These are phyloP conservation scores for Cataglyphis livida DNA, from an alignment of 2,888 invertebrate species.

Conservation along the genomic window DNA sequence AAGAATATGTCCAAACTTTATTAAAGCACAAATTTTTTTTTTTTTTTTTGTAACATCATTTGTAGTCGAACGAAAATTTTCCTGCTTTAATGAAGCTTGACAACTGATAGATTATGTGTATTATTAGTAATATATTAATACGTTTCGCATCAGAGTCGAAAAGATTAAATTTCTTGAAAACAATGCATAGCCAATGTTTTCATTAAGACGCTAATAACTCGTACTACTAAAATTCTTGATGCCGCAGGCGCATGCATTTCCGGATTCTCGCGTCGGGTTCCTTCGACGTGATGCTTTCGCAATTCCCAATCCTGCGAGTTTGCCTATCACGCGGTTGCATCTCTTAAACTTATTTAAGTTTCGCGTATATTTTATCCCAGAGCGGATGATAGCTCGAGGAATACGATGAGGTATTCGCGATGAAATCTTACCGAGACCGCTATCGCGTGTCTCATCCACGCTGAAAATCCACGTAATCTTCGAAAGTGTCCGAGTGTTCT, in stretches of 20 bases:
- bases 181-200: constrained; percentile 7
- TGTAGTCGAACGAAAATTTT: not conserved
- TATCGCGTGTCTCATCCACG: constrained; percentile 45
- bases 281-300: constrained; percentile 34
- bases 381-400: constrained; percentile 66
- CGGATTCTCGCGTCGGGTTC: constrained; percentile 31
- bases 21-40: not conserved
- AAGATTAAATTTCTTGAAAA: not conserved
- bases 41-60: not conserved
- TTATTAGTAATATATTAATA: constrained; percentile 10
- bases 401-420: constrained; percentile 61
- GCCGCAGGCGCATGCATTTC: constrained; percentile 54
- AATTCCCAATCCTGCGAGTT: constrained; percentile 68
- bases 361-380: constrained; percentile 74
- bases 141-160: not conserved
- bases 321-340: constrained; percentile 74
- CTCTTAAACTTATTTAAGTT: constrained; percentile 79
- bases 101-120: not conserved
- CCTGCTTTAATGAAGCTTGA: not conserved
- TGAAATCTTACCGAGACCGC: constrained; percentile 67
- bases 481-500: constrained; percentile 59
- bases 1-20: not conserved
- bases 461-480: constrained; percentile 58
- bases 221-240: constrained; percentile 24
- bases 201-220: constrained; percentile 29